These are phyloP conservation scores for Sapayoa aenigma DNA, from an alignment of 2,113 vertebrate species.

Conservation along the genomic window DNA sequence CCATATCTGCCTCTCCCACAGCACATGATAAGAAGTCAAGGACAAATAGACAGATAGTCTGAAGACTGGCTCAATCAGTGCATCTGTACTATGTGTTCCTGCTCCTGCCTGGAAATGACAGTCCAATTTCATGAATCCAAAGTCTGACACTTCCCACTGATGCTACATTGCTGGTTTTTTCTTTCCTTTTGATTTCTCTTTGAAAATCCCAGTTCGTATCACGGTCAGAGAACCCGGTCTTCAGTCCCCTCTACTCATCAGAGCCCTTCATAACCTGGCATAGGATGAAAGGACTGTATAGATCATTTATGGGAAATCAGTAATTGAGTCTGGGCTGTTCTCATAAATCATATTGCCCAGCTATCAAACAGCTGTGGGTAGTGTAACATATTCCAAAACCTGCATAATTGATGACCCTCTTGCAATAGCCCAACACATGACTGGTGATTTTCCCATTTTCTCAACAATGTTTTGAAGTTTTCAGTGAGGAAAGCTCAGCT, in stretches of 20 bases:
- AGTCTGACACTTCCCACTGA: neutral
- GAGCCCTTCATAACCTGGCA: conserved; percentile 29
- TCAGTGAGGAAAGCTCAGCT: neutral
- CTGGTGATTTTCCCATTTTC: neutral
- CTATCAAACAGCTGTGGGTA: conserved; percentile 49
- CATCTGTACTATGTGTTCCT: conserved; percentile 12
- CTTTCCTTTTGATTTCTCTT: conserved; percentile 34
- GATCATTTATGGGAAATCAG: conserved; percentile 67
- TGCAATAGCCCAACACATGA: neutral
- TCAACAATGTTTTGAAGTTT: neutral
- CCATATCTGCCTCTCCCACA: neutral
- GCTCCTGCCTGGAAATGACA: neutral
- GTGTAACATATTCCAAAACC: conserved; percentile 33
- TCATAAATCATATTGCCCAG: conserved; percentile 42
- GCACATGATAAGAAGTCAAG: conserved; percentile 28
- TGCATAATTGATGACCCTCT: conserved; percentile 53
- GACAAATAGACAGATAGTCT: conserved; percentile 15
- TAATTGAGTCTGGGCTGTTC: conserved; percentile 60
- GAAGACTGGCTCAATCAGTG: neutral
- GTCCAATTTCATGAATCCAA: neutral
- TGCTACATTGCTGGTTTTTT: neutral
- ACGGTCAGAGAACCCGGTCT: conserved; percentile 9
- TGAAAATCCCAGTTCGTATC: neutral
- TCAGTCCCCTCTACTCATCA: neutral
- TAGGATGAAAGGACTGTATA: conserved; percentile 33